Conservation (phyloP, 2,113 vertebrate species). For the Gnathonemus longibarbis region DNA sequence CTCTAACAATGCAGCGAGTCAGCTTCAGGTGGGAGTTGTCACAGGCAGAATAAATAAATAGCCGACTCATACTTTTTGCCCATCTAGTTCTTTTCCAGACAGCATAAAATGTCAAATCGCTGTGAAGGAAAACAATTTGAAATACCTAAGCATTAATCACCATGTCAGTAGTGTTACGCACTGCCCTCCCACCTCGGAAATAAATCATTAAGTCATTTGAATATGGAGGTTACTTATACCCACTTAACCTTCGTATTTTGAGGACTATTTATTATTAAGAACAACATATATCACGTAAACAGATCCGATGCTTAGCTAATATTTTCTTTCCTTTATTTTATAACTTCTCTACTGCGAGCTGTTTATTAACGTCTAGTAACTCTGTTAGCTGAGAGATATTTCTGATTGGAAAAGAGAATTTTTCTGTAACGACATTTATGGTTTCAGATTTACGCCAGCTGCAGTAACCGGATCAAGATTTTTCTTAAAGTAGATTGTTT, state of each 20-base stretch:
- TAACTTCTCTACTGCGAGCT: conserved; percentile 14
- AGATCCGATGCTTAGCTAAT: conserved; percentile 30
- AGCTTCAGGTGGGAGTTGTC: not conserved
- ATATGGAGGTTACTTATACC: not conserved
- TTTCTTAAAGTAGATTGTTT: conserved; percentile 23
- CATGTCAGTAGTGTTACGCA: not conserved
- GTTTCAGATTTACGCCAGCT: not conserved
- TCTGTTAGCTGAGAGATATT: not conserved
- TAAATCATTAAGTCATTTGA: not conserved
- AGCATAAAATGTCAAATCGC: not conserved
- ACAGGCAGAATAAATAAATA: not conserved
- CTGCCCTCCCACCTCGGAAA: not conserved
- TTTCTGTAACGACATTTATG: not conserved
- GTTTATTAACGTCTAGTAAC: conserved; percentile 10
- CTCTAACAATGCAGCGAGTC: not conserved
- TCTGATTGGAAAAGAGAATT: not conserved
- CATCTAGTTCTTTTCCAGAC: not conserved
- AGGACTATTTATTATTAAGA: not conserved
- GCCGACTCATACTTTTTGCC: not conserved
- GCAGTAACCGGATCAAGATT: conserved; percentile 17
- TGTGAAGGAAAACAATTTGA: not conserved
- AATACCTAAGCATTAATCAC: not conserved
- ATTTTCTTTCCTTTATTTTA: not conserved
- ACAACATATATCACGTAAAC: not conserved
- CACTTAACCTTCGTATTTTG: not conserved